Evolutionary conservation across 2,113 vertebrate genomes (phyloP), one percentile per base, ranked within the genome.

Genomic region (Sinocyclocheilus rhinocerous): DNA sequence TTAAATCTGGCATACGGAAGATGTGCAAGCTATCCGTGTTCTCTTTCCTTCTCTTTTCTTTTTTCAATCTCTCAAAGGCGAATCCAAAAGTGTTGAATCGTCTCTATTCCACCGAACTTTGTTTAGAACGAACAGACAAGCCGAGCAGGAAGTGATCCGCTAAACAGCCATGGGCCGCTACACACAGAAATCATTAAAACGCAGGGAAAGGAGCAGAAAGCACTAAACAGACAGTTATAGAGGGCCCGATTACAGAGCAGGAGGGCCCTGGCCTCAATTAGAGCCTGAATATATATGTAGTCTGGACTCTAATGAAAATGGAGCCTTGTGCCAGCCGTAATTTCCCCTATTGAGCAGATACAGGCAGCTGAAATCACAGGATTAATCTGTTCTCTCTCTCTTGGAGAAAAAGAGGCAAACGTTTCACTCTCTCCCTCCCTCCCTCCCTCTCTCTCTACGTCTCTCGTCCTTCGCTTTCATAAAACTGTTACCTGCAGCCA

Each of bases 241-340:
- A 94, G 91, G 90, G 90, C 89, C 89, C 91, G 90, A 93, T 94
- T 93, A 93, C 92, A 92, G 91, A 91, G 92, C 92, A 90, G 83
- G 87, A 91, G 89, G 75, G 91, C 92, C 92, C 92, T 91, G 91
- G 91, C 93, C 93, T 93, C 93, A 93, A 94, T 94, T 94, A 94
- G 90, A 89, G 87, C 86, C 88, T 89, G 91, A 91, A 94, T 94
- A 93, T 93, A 93, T 90, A 91, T 88, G 91, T 91, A 91, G 93
- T 92, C 91, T 91, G 89, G 76, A 78, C 79, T 78, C 92, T 94
- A 93, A 94, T 94, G 93, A 93, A 93, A 93, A 93, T 93, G 90
- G 90, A 93, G 90, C 82, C 77, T 72, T 89, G 75, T 81, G 84
- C 70, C 83, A 85, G 79, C 70, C 59, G 76, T 88, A 88, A 88